These are phyloP conservation scores for Lucinisca nassula DNA, from an alignment of 2,888 invertebrate genomes.

Conservation along the genomic window DNA sequence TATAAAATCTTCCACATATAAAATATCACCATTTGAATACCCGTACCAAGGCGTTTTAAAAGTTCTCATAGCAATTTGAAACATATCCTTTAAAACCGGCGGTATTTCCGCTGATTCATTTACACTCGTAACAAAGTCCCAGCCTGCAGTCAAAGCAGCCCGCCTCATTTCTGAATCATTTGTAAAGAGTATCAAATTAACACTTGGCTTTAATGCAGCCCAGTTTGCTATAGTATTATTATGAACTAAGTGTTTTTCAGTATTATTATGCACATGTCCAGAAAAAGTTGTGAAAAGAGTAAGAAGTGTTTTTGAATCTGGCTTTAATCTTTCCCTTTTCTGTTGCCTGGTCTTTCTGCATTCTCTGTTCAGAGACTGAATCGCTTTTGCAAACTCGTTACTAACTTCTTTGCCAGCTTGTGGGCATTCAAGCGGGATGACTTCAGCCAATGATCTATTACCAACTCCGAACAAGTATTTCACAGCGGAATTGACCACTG, in stretches of 20 bases:
- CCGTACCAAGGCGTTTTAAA: constrained; percentile 69
- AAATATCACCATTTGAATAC: constrained; percentile 69
- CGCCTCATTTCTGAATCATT: constrained; percentile 55
- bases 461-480: constrained; percentile 52
- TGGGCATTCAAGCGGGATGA: constrained; percentile 40
- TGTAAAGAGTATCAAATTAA: constrained; percentile 70
- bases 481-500: constrained; percentile 45
- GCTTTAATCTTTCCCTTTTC: not conserved
- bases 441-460: not conserved
- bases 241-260: constrained; percentile 66
- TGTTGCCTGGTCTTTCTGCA: constrained; percentile 3
- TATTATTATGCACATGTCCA: constrained; percentile 50
- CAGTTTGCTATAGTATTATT: constrained; percentile 73
- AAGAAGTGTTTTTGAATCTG: constrained; percentile 26
- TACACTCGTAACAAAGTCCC: constrained; percentile 59
- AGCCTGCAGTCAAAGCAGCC: constrained; percentile 52
- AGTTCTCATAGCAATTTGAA: constrained; percentile 48
- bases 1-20: constrained; percentile 62
- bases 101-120: constrained; percentile 38
- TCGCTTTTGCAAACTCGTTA: constrained; percentile 15
- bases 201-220: constrained; percentile 63
- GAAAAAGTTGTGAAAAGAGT: constrained; percentile 66
- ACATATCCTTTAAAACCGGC: constrained; percentile 68
- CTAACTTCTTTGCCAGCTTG: not conserved
- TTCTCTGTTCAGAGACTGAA: constrained; percentile 27